Percentiles rank a stretch among this genome's conserved stretches.
phyloP scores from a whole-genome alignment of 2,113 vertebrate genomes.

The Gadus chalcogrammus region DNA sequence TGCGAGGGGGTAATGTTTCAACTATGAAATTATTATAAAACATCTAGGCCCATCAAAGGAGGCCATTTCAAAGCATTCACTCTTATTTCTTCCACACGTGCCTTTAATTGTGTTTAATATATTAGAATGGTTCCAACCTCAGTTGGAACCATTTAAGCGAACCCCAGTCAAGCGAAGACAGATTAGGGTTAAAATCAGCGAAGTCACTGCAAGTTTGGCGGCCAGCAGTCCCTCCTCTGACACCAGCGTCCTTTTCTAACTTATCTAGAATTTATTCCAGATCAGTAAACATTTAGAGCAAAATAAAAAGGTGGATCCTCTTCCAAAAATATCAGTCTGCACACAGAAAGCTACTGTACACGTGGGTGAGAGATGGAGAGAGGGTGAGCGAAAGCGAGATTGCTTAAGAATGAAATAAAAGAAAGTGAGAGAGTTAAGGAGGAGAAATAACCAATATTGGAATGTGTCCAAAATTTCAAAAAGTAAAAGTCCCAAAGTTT shows the following conservation, averaged over 20 bases:
- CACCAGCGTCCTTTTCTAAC: constrained; percentile 62
- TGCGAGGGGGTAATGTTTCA: constrained; percentile 43
- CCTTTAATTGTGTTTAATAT: constrained; percentile 71
- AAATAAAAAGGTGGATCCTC: constrained; percentile 52
- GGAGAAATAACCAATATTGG: not conserved
- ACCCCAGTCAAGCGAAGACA: constrained; percentile 63
- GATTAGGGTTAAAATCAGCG: constrained; percentile 53
- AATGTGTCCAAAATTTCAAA: not conserved
- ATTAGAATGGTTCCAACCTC: constrained; percentile 70
- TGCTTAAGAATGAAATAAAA: too few species aligned
- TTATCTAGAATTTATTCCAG: constrained; percentile 72
- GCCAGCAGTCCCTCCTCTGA: constrained; percentile 26
- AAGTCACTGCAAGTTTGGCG: constrained; percentile 53
- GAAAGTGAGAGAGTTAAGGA: too few species aligned
- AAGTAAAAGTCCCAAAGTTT: too few species aligned
- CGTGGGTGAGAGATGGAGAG: not conserved
- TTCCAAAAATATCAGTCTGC: constrained; percentile 27
- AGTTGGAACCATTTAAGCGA: constrained; percentile 1
- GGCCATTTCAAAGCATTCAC: constrained; percentile 49
- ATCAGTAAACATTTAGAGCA: constrained; percentile 72
- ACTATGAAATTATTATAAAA: constrained; percentile 44
- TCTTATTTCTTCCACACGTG: constrained; percentile 41
- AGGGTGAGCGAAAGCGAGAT: not conserved
- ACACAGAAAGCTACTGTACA: not conserved
- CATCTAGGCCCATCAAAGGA: constrained; percentile 45